A percentile compares a stretch with the other conserved stretches of the same genome.
Evolutionary conservation across 2,888 invertebrate genomes (phyloP).

Genomic region (Drosophila heteroneura): DNA sequence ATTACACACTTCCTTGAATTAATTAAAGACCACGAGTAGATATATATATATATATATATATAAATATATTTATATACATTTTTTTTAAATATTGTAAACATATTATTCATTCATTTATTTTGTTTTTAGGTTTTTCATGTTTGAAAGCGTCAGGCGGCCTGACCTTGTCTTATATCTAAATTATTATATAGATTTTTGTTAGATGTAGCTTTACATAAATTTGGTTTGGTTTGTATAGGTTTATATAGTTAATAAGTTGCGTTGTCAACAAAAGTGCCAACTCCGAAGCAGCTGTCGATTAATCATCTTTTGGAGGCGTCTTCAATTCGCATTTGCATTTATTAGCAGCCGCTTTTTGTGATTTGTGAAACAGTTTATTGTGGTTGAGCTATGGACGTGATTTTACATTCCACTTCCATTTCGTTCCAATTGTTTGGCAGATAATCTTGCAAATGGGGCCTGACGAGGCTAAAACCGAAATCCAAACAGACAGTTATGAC

Average conservation of each 20-base stretch:
- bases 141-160: constrained; percentile 55
- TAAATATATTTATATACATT: background rate
- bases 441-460: constrained; percentile 46
- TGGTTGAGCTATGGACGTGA: constrained; percentile 25
- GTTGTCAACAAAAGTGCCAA: constrained; percentile 69
- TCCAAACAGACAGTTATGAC: constrained; percentile 70
- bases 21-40: constrained; percentile 48
- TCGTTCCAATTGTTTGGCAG: constrained; percentile 56
- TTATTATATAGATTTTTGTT: background rate
- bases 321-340: constrained; percentile 51
- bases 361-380: constrained; percentile 72
- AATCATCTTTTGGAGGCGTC: constrained; percentile 61
- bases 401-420: constrained; percentile 57
- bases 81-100: background rate
- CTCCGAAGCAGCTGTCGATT: constrained; percentile 59
- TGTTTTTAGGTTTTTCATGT: constrained; percentile 24
- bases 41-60: background rate
- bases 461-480: constrained; percentile 21
- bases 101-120: constrained; percentile 18
- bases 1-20: constrained; percentile 78
- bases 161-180: constrained; percentile 69
- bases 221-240: constrained; percentile 11
- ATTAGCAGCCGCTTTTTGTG: constrained; percentile 25
- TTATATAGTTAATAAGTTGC: constrained; percentile 19
- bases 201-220: constrained; percentile 61